Conservation (phyloP, 2,113 vertebrate species). For the Leuciscus idus region DNA sequence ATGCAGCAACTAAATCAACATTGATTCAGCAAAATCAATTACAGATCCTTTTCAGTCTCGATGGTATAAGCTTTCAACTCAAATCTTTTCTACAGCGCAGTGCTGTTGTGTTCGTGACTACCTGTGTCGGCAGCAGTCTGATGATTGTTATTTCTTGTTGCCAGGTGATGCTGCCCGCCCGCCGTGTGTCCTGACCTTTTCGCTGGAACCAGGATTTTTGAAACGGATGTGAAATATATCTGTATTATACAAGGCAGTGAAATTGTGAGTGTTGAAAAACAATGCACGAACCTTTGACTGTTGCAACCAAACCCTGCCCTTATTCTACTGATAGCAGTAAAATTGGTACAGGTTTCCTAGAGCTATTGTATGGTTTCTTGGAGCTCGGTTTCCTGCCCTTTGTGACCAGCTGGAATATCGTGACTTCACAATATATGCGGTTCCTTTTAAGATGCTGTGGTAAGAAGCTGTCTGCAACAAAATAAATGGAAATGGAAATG, state of each 20-base stretch:
- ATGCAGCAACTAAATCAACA: conserved; percentile 37
- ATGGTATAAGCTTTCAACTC: background rate
- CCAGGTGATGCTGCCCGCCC: background rate
- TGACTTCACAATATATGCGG: conserved; percentile 8
- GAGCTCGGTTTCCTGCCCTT: conserved; percentile 1
- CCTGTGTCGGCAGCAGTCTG: conserved; percentile 5
- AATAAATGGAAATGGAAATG: conserved; percentile 49
- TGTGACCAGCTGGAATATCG: conserved; percentile 28
- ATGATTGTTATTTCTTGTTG: conserved; percentile 33
- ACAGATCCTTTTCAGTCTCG: conserved; percentile 11
- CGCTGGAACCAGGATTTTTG: conserved; percentile 1
- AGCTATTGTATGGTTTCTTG: conserved; percentile 17
- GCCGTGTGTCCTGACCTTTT: conserved; percentile 30
- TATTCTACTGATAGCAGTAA: conserved; percentile 25
- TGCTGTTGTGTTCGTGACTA: conserved; percentile 12
- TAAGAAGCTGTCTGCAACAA: conserved; percentile 4
- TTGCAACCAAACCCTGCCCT: background rate
- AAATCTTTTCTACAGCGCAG: background rate
- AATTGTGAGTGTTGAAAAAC: conserved; percentile 13
- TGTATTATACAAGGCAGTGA: background rate
- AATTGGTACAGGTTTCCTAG: conserved; percentile 31
- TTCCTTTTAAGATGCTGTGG: conserved; percentile 23
- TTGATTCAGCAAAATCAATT: conserved; percentile 41
- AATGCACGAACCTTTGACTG: background rate
- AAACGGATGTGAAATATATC: conserved; percentile 24